Evolutionary conservation across 2,113 vertebrate species (phyloP).

Genomic region (Nothocercus julius): DNA sequence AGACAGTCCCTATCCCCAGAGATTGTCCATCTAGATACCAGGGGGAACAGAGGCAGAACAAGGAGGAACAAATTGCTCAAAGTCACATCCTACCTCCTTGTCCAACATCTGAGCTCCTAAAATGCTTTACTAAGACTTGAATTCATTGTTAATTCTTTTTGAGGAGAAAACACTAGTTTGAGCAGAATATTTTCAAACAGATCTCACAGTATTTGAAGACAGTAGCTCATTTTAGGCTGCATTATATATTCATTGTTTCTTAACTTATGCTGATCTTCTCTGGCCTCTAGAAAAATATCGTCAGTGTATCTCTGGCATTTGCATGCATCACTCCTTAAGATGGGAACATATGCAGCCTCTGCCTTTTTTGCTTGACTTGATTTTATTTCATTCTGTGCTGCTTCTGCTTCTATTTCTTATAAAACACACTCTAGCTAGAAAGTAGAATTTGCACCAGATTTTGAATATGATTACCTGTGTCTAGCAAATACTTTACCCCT

Average conservation of each 20-base stretch:
- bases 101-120: background rate
- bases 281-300: background rate
- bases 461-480: background rate
- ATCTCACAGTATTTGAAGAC: background rate
- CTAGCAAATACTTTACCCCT: background rate
- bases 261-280: background rate
- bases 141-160: background rate
- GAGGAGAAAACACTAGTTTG: background rate
- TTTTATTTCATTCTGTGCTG: background rate
- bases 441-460: background rate
- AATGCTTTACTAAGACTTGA: background rate
- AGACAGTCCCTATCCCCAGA: background rate
- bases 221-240: accelerated
- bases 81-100: background rate
- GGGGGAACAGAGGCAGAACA: background rate
- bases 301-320: background rate
- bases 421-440: background rate
- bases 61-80: background rate
- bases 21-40: background rate
- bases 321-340: background rate
- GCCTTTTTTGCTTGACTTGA: background rate
- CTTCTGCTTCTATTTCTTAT: background rate
- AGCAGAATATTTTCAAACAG: background rate
- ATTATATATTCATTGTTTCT: background rate
- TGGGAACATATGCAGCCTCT: background rate